phyloP scores from a whole-genome alignment of 2,797 vertebrate species.

The Myotis vivesi region DNA sequence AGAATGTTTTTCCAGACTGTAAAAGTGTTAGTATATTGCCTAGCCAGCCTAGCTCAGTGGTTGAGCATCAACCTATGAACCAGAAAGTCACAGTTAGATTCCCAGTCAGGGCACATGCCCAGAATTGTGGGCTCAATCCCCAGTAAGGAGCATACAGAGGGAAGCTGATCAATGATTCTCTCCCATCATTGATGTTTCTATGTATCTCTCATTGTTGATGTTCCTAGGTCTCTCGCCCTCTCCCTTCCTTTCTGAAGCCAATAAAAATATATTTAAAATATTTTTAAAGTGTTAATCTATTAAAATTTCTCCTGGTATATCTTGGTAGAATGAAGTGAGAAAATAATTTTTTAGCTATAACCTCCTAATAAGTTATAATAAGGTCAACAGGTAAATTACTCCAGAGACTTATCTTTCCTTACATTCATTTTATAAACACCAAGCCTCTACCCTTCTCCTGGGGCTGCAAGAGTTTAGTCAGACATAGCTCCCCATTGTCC shows the following conservation, averaged over 20 bases:
- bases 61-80: background rate
- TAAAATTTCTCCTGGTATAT: background rate
- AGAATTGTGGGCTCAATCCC: too few species aligned
- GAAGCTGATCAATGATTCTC: too few species aligned
- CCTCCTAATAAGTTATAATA: background rate
- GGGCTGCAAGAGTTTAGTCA: background rate
- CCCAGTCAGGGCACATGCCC: background rate
- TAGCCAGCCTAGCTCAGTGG: too few species aligned
- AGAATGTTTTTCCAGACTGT: background rate
- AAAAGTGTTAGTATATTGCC: background rate
- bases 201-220: background rate
- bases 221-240: background rate
- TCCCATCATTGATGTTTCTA: background rate
- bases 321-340: conserved; percentile 1
- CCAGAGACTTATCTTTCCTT: background rate
- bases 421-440: background rate
- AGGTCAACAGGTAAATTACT: background rate
- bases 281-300: background rate
- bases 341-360: conserved; percentile 9
- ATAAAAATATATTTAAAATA: too few species aligned
- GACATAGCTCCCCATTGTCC: background rate
- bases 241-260: background rate
- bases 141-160: too few species aligned
- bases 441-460: background rate
- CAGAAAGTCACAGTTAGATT: too few species aligned